These are phyloP conservation scores for Cyprinodon tularosa DNA, from an alignment of 2,113 vertebrate species.

Conservation along the genomic window DNA sequence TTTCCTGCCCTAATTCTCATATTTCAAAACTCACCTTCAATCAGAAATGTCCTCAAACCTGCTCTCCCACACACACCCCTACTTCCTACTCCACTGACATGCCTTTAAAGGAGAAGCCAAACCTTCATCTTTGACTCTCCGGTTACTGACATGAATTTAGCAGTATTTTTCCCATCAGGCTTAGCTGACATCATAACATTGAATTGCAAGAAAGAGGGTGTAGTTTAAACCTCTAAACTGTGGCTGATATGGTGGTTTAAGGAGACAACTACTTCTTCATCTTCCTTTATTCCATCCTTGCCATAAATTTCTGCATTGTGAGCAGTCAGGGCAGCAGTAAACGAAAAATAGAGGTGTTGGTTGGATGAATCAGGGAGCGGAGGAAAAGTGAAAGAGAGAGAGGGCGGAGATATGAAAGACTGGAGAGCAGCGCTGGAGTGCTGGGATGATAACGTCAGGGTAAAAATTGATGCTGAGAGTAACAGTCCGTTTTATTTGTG, in stretches of 20 bases:
- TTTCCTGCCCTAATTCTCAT: slow-evolving; percentile 22
- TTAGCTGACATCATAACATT: slow-evolving; percentile 36
- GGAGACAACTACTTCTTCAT: slow-evolving; percentile 55
- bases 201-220: slow-evolving; percentile 41
- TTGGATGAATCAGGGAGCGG: slow-evolving; percentile 29
- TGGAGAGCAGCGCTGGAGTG: slow-evolving; percentile 9
- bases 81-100: slow-evolving; percentile 39
- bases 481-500: slow-evolving; percentile 67
- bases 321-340: slow-evolving; percentile 51
- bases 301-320: slow-evolving; percentile 62
- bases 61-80: background rate
- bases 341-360: slow-evolving; percentile 44
- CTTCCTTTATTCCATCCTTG: slow-evolving; percentile 60
- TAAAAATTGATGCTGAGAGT: slow-evolving; percentile 58
- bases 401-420: slow-evolving; percentile 31
- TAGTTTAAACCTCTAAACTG: slow-evolving; percentile 41
- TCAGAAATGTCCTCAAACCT: slow-evolving; percentile 46
- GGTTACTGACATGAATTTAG: slow-evolving; percentile 17
- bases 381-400: slow-evolving; percentile 27
- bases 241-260: slow-evolving; percentile 52
- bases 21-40: slow-evolving; percentile 60
- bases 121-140: slow-evolving; percentile 48
- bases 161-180: slow-evolving; percentile 33
- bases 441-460: slow-evolving; percentile 47
- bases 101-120: slow-evolving; percentile 44